These are phyloP conservation scores for Polydesmus complanatus DNA, from an alignment of 2,888 invertebrate species.

Conservation along the genomic window DNA sequence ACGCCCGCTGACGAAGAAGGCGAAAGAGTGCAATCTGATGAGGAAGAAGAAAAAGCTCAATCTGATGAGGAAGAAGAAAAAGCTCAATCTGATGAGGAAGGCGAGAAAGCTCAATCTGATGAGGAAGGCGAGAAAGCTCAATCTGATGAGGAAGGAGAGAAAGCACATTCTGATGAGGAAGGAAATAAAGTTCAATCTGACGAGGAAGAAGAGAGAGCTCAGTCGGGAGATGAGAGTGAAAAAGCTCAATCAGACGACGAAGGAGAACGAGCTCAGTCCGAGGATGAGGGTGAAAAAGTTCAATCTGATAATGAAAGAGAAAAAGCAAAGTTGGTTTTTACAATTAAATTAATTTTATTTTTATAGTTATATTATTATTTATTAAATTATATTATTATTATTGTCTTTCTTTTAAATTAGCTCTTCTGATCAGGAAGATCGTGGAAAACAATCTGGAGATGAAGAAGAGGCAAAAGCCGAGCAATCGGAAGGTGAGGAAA, in stretches of 20 bases:
- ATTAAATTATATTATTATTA: too few relatives aligned
- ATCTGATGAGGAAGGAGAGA: not conserved
- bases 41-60: slow-evolving; percentile 4
- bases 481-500: not conserved
- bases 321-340: not conserved
- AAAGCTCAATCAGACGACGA: not conserved
- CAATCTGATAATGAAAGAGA: not conserved
- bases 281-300: not conserved
- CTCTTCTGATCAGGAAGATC: not conserved
- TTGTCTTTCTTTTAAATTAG: too few relatives aligned
- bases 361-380: too few relatives aligned
- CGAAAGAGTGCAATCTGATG: slow-evolving; percentile 2
- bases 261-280: not conserved
- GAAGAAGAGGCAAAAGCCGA: not conserved
- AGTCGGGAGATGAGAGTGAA: not conserved
- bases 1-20: slow-evolving; percentile 2
- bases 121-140: slow-evolving; percentile 3
- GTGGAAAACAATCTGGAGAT: slow-evolving; percentile 5
- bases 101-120: not conserved
- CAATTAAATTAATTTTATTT: too few relatives aligned
- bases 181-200: not conserved
- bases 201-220: not conserved
- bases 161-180: not conserved
- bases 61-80: not conserved
- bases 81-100: not conserved